Base-by-base conservation (phyloP, 1,140 invertebrate species). In the Drosophila setifemur region DNA sequence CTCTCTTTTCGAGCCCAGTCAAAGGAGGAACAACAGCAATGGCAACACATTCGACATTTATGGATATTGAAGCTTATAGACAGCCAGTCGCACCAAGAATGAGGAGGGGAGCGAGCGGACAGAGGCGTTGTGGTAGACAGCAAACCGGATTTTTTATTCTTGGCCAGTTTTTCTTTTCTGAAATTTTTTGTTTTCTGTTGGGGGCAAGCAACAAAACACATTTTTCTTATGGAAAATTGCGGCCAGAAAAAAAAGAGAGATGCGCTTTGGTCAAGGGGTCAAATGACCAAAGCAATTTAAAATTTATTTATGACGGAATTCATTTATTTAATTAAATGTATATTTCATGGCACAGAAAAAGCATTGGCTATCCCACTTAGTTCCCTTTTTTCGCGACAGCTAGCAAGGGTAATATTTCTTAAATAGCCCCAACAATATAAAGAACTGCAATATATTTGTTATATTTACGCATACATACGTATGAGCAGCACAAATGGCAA, bases 51-150 rank as follows among this genome's bases (percentile, higher is more conserved):
- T 87, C 68, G 82, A 87, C 81, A 86, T 86, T 86, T 86, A 86
- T 86, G 81, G 81, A 86, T 86, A 86, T 86, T 87, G 81, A 86
- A 82, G 81, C 81, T 87, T 87, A 86, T 76, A 81, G 82, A 67
- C 72, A 81, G 77, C 11, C 75, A 73, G 61, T 35, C 47, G 48
- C 37, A 23, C 31, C 40, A 39, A 11, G 9, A 8, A 16, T 7
- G 40, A 11, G 19, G 6, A 2, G 21, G 43, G 31, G 11, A 16
- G 11, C 14, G 5, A 6, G 40, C 16, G 21, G 2, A 35, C 55
- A 50, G 66, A 49, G 48, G 39, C 54, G 48, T 68, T 78, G 48
- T 77, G 70, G 43, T 44, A 75, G 25, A 63, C 55, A 50, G 42
- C 28, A 79, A 85, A 83, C 78, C 57, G 79, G 78, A 66, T 83